These are phyloP conservation scores for Cerceris rybyensis DNA, from an alignment of 2,888 invertebrate genomes.

Conservation along the genomic window DNA sequence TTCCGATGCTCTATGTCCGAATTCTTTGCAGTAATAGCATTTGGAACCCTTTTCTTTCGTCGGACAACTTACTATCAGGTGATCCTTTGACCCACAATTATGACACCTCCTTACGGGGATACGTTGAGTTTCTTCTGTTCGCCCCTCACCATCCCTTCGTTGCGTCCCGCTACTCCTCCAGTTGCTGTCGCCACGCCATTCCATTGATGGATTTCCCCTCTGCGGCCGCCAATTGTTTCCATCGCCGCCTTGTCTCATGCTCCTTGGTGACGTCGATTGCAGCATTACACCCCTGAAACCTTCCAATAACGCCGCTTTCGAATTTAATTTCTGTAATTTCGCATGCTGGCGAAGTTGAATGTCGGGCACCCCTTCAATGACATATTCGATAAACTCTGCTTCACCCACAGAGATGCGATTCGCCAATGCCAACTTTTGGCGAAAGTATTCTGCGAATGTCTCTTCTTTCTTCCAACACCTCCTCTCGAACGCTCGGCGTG, in stretches of 20 bases:
- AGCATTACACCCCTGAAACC: constrained; percentile 26
- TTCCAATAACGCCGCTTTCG: constrained; percentile 15
- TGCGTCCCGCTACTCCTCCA: background rate
- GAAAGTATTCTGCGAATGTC: background rate
- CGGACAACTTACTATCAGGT: background rate
- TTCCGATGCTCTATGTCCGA: background rate
- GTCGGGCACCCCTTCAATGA: constrained; percentile 40
- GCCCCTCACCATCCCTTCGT: background rate
- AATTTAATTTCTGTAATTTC: constrained; percentile 26
- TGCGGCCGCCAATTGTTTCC: background rate
- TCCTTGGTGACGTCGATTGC: background rate
- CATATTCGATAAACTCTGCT: constrained; percentile 24
- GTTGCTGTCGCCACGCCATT: background rate
- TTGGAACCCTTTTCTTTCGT: background rate
- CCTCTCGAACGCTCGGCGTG: constrained; percentile 35
- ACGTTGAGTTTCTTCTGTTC: background rate
- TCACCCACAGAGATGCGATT: constrained; percentile 25
- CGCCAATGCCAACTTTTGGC: constrained; percentile 5
- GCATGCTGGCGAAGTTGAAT: constrained; percentile 20
- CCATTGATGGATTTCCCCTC: background rate
- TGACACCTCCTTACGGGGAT: background rate
- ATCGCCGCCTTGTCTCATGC: background rate
- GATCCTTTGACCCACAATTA: background rate
- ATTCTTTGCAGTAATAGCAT: background rate
- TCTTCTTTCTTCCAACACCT: background rate